Percentiles rank a stretch among this genome's conserved stretches.
phyloP scores from a whole-genome alignment of 2,113 vertebrate species.

The Carollia perspicillata region DNA sequence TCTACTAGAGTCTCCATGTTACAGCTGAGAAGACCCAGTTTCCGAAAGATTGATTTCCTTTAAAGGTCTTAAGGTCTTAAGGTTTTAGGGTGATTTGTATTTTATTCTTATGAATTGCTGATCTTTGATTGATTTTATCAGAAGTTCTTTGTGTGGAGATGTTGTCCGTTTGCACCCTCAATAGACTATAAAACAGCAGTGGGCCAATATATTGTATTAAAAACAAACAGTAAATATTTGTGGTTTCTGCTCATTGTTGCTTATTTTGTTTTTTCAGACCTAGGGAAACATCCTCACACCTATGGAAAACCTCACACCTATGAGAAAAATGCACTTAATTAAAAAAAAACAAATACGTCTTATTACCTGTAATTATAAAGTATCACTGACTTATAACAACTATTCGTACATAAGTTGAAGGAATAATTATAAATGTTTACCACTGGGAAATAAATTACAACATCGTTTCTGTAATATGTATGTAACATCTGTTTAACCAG shows the following conservation, averaged over 20 bases:
- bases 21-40: background rate
- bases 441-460: background rate
- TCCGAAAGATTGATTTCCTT: constrained; percentile 1
- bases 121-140: background rate
- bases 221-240: background rate
- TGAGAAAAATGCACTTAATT: background rate
- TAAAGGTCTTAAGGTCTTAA: background rate
- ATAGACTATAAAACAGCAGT: background rate
- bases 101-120: background rate
- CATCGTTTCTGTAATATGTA: background rate
- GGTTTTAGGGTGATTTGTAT: background rate
- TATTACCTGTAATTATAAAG: background rate
- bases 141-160: background rate
- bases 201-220: background rate
- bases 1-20: background rate
- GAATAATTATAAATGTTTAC: background rate
- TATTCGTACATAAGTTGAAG: background rate
- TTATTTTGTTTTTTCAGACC: background rate
- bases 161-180: background rate
- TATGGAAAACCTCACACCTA: background rate
- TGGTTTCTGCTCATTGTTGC: background rate
- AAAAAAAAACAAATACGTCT: background rate
- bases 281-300: background rate
- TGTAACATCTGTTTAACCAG: background rate
- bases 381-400: background rate